Percentiles rank a stretch among this genome's conserved stretches.
Evolutionary conservation across 2,888 invertebrate species (phyloP).

Genomic region (Drosophila algonquin): DNA sequence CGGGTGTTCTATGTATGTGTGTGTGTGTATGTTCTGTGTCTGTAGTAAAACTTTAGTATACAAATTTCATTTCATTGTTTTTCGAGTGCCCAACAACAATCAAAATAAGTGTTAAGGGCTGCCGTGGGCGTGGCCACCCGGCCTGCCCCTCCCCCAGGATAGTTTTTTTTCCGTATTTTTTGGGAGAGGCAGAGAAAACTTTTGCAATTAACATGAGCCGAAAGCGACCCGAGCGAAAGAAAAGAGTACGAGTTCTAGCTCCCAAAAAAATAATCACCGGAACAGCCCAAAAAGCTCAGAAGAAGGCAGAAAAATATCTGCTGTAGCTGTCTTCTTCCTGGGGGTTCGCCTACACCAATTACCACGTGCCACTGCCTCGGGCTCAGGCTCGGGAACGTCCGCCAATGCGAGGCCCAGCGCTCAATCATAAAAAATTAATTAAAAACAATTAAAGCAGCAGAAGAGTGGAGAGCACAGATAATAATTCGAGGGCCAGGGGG

Average conservation of each 20-base stretch:
- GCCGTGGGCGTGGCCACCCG: slow-evolving; percentile 48
- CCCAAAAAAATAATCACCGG: slow-evolving; percentile 53
- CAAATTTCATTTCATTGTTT: slow-evolving; percentile 80
- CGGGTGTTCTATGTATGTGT: slow-evolving; percentile 37
- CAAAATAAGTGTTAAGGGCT: slow-evolving; percentile 38
- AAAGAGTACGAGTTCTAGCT: background rate
- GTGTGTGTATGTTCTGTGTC: slow-evolving; percentile 64
- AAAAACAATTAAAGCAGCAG: slow-evolving; percentile 72
- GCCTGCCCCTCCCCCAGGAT: slow-evolving; percentile 59
- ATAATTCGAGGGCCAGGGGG: slow-evolving; percentile 34
- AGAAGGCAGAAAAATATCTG: slow-evolving; percentile 26
- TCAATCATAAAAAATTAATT: slow-evolving; percentile 72
- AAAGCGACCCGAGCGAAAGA: slow-evolving; percentile 22
- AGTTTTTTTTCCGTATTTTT: slow-evolving; percentile 52
- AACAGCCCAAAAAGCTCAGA: slow-evolving; percentile 42
- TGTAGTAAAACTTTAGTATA: slow-evolving; percentile 78
- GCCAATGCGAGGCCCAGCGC: background rate
- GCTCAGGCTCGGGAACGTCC: background rate
- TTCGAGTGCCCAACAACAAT: slow-evolving; percentile 69
- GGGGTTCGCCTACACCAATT: slow-evolving; percentile 35
- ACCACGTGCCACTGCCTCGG: slow-evolving; percentile 43
- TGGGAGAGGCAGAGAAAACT: slow-evolving; percentile 44
- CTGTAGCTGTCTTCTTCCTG: slow-evolving; percentile 30
- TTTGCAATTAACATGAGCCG: slow-evolving; percentile 69
- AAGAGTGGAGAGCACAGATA: slow-evolving; percentile 54